Conservation (phyloP, 2,113 vertebrate species). For the Circaetus cinerascens region DNA sequence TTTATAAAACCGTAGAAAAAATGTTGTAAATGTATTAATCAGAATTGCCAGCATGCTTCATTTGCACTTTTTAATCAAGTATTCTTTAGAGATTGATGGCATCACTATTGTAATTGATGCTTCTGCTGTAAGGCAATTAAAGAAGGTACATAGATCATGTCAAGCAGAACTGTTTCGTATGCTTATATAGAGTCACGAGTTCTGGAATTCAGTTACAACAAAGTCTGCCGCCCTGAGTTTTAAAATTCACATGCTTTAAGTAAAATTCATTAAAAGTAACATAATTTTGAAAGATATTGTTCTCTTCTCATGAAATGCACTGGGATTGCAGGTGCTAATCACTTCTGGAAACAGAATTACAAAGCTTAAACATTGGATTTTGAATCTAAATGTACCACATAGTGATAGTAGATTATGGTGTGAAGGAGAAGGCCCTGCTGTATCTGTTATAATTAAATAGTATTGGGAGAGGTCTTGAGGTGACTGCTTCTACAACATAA, state of each 20-base stretch:
- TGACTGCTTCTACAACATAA: neutral
- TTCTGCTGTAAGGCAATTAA: constrained; percentile 37
- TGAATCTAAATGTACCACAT: neutral
- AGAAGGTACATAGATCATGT: constrained; percentile 33
- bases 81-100: constrained; percentile 50
- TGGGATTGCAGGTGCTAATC: neutral
- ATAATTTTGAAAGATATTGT: neutral
- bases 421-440: neutral
- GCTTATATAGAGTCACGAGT: neutral
- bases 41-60: constrained; percentile 3
- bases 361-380: neutral
- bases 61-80: constrained; percentile 41
- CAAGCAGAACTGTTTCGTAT: neutral
- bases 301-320: neutral
- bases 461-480: neutral
- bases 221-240: neutral
- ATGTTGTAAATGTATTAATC: constrained; percentile 30
- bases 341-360: neutral
- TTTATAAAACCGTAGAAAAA: constrained; percentile 3
- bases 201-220: neutral
- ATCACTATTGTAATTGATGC: constrained; percentile 16
- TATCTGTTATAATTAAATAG: neutral
- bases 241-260: neutral
- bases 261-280: neutral
- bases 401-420: neutral